A percentile compares a stretch with the other conserved stretches of the same genome.
Evolutionary conservation across 2,888 invertebrate genomes (phyloP).

Genomic region (Norana najaformis): DNA sequence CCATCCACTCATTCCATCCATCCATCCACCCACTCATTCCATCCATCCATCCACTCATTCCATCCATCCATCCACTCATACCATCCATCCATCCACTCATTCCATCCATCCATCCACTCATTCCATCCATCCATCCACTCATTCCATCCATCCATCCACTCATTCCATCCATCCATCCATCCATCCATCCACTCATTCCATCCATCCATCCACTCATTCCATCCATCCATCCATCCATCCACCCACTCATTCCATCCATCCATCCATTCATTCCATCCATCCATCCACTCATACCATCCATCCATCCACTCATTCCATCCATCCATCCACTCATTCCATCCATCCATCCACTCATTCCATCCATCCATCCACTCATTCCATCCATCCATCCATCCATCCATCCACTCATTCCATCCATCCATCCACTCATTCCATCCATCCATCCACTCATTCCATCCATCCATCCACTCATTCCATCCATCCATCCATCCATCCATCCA

Average conservation of each 20-base stretch:
- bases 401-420: neutral
- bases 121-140: neutral
- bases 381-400: neutral
- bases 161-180: neutral
- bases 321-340: neutral
- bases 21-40: neutral
- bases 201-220: neutral
- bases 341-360: neutral
- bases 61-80: neutral
- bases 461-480: neutral
- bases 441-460: too few relatives aligned
- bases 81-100: too few relatives aligned
- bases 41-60: neutral
- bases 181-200: neutral
- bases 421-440: too few relatives aligned
- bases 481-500: neutral
- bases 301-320: too few relatives aligned
- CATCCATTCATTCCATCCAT: neutral
- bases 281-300: too few relatives aligned
- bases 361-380: neutral
- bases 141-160: too few relatives aligned
- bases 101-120: neutral
- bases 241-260: neutral
- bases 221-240: neutral
- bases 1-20: neutral